Conservation (phyloP, 2,797 vertebrate genomes). For the Sparidentex hasta region DNA sequence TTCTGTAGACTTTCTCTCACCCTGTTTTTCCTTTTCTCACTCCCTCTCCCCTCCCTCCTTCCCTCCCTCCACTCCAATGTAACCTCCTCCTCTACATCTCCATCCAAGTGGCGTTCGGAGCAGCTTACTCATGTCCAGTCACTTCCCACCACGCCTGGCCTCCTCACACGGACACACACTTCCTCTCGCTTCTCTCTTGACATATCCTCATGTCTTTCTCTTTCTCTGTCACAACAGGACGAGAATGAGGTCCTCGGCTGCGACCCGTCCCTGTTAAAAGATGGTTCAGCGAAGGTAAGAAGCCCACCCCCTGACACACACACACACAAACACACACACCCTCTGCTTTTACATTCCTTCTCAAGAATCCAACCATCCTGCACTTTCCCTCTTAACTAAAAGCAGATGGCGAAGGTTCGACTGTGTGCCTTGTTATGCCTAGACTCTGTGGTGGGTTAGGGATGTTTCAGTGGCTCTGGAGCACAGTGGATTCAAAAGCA, state of each 20-base stretch:
- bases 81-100: conserved; percentile 67
- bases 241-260: conserved; percentile 56
- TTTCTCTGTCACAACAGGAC: conserved; percentile 50
- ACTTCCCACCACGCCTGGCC: conserved; percentile 74
- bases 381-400: conserved; percentile 70
- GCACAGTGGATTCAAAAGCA: conserved; percentile 51
- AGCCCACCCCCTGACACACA: conserved; percentile 5
- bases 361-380: conserved; percentile 48
- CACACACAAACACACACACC: conserved; percentile 9
- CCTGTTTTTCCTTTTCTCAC: conserved; percentile 38
- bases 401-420: conserved; percentile 78
- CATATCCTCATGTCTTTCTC: conserved; percentile 24
- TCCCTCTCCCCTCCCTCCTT: conserved; percentile 42
- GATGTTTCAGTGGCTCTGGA: conserved; percentile 47
- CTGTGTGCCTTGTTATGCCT: conserved; percentile 39
- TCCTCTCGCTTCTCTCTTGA: conserved; percentile 44
- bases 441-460: conserved; percentile 44
- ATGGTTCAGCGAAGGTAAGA: conserved; percentile 78
- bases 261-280: conserved; percentile 34
- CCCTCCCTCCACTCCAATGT: not conserved
- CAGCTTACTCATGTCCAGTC: conserved; percentile 80
- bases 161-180: conserved; percentile 53
- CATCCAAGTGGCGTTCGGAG: conserved; percentile 70
- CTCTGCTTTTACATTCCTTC: conserved; percentile 66
- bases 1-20: conserved; percentile 37